Conservation (phyloP, 1,140 invertebrate species). For the Cotesia typhae region DNA sequence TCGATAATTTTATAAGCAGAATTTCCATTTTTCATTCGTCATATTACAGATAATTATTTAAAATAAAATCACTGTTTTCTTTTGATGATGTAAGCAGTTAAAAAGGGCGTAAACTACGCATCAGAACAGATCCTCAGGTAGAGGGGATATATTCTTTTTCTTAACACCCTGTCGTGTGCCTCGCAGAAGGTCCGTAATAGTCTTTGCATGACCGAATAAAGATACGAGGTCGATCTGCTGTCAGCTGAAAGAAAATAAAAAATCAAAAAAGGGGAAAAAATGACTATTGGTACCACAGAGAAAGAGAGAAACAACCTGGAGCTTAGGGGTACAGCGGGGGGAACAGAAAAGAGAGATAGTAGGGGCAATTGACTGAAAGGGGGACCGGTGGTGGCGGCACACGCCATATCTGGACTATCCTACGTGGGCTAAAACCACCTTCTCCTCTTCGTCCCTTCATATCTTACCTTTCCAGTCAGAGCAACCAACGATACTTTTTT, state of each 20-base stretch:
- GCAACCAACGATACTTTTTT: slow-evolving; percentile 45
- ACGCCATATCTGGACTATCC: slow-evolving; percentile 47
- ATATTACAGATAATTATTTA: background rate
- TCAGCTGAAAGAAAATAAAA: slow-evolving; percentile 21
- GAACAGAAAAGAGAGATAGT: slow-evolving; percentile 25
- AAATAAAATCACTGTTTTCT: background rate
- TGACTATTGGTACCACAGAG: slow-evolving; percentile 13
- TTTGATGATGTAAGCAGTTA: slow-evolving; percentile 10
- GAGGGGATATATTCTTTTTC: slow-evolving; percentile 30
- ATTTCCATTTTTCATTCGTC: slow-evolving; percentile 5
- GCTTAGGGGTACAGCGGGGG: background rate
- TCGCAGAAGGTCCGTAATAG: slow-evolving; percentile 28
- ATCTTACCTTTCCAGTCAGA: slow-evolving; percentile 20
- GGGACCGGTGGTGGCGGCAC: slow-evolving; percentile 40
- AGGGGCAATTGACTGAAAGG: slow-evolving; percentile 42
- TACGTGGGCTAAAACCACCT: slow-evolving; percentile 46
- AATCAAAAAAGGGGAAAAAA: slow-evolving; percentile 25
- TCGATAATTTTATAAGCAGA: background rate
- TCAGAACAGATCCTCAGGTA: background rate
- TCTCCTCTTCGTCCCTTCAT: slow-evolving; percentile 35
- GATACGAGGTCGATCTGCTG: slow-evolving; percentile 42
- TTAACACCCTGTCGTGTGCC: slow-evolving; percentile 35
- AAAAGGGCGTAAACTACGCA: slow-evolving; percentile 25
- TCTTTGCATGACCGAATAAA: slow-evolving; percentile 45
- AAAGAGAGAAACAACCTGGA: slow-evolving; percentile 17